These are phyloP conservation scores for Peromyscus eremicus DNA, from an alignment of 2,797 vertebrate species.

Conservation along the genomic window DNA sequence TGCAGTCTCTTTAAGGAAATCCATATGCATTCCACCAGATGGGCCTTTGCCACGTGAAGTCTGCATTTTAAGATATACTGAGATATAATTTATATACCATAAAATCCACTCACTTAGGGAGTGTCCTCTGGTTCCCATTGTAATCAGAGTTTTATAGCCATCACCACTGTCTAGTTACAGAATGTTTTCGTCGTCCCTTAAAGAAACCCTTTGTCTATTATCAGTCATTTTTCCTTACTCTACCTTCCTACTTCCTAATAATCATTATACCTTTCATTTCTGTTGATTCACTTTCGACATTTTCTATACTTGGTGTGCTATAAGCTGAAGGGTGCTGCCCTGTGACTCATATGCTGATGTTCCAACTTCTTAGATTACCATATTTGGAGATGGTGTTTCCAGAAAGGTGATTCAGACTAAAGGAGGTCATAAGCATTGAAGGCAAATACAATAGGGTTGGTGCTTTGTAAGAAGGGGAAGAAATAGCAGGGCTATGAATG, in stretches of 20 bases:
- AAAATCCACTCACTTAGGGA: slow-evolving; percentile 2
- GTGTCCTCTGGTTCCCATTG: background rate
- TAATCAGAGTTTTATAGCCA: background rate
- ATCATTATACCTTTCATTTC: background rate
- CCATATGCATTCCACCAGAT: background rate
- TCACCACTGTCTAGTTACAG: background rate
- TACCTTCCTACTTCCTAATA: background rate
- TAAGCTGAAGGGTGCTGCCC: background rate
- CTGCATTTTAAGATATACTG: background rate
- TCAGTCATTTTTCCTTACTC: background rate
- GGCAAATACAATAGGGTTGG: background rate
- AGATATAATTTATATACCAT: background rate
- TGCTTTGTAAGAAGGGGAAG: background rate
- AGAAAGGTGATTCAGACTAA: background rate
- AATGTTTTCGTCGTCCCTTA: background rate
- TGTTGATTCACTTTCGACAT: background rate
- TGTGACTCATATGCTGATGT: background rate
- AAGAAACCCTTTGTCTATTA: background rate
- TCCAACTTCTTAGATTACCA: background rate
- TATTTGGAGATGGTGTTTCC: background rate
- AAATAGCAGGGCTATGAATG: fast-evolving
- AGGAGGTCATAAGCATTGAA: background rate
- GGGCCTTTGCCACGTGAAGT: background rate
- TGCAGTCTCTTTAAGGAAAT: background rate
- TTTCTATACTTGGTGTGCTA: background rate